Base-by-base conservation (phyloP, 2,113 vertebrate species). In the Indri indri region DNA sequence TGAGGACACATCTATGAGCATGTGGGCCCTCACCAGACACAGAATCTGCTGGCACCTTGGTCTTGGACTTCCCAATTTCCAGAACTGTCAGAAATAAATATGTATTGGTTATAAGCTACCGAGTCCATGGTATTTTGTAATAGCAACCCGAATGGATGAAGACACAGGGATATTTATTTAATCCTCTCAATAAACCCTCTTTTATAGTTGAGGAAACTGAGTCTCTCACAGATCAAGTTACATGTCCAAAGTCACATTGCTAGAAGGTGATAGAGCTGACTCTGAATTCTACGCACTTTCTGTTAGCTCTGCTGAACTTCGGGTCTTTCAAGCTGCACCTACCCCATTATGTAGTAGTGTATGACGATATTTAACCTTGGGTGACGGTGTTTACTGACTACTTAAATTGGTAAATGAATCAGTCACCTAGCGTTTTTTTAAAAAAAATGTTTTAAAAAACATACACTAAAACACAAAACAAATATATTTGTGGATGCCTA, bases 281-380 rank as follows among this genome's bases (percentile, higher is more conserved):
- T 66, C 16, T 59, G 27, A 22, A 27, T 16, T 20, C 40, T 25
- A 6, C 0, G 40, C 4, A 0, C 17, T 63, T 70, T 18, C 63
- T 16, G 0, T 23, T 3, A 50, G 0, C 61, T 34, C 13, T 20
- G 20, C 42, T 4, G 12, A 32, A 34, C 40, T 50, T 17, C 32
- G 1, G 8, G 13, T 14, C 9, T 25, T 50, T 65, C 45, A 30
- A 32, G 30, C 8, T 32, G 42, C 9, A 11, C 30, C 30, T 8
- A 2, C n/a, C 50, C 3, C 12, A 37, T 42, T 45, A 22, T 32
- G 5, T 0, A 27, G 25, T 0, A 42, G 59, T 1, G 11, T 3
- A 1, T 8, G 6, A 4, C 10, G 18, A 22, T 2, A 82, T 8
- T 30, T 47, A 32, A n/a, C 40, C 23, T 8, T 20, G 9, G 2